phyloP scores from a whole-genome alignment of 2,888 invertebrate species.

The Drosophila dives region DNA sequence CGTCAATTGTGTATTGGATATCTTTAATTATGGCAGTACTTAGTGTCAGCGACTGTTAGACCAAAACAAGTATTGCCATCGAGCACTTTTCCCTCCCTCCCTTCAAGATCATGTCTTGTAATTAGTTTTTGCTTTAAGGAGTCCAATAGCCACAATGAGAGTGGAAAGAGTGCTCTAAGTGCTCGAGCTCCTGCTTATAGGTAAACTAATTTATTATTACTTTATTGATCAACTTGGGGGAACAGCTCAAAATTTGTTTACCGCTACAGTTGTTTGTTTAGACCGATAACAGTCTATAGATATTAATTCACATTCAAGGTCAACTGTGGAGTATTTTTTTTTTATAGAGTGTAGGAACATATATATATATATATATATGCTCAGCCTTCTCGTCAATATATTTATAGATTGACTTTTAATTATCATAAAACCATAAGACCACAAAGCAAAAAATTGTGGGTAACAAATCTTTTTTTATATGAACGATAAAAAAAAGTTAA shows the following conservation, averaged over 20 bases:
- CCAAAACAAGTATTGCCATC: constrained; percentile 61
- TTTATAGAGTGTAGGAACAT: background rate
- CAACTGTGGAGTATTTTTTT: constrained; percentile 3
- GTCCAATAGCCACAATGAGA: constrained; percentile 43
- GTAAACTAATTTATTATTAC: constrained; percentile 48
- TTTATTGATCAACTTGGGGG: constrained; percentile 54
- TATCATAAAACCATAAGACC: background rate
- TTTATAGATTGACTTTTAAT: background rate
- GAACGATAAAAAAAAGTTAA: background rate
- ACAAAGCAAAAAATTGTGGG: background rate
- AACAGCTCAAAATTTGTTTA: constrained; percentile 60
- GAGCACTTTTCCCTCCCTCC: background rate
- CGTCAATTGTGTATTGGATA: constrained; percentile 38
- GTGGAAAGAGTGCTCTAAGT: constrained; percentile 29
- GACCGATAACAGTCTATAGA: constrained; percentile 21
- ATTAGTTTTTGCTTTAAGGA: constrained; percentile 66
- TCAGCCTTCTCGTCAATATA: too few relatives aligned
- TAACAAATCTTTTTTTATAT: background rate
- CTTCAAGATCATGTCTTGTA: constrained; percentile 44
- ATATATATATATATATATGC: background rate
- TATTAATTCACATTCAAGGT: constrained; percentile 22
- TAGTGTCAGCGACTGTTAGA: constrained; percentile 77
- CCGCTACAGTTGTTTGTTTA: constrained; percentile 36
- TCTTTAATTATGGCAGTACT: constrained; percentile 77
- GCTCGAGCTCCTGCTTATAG: constrained; percentile 24